phyloP scores from a whole-genome alignment of 2,888 invertebrate genomes.

The Oscheius myriophilus region DNA sequence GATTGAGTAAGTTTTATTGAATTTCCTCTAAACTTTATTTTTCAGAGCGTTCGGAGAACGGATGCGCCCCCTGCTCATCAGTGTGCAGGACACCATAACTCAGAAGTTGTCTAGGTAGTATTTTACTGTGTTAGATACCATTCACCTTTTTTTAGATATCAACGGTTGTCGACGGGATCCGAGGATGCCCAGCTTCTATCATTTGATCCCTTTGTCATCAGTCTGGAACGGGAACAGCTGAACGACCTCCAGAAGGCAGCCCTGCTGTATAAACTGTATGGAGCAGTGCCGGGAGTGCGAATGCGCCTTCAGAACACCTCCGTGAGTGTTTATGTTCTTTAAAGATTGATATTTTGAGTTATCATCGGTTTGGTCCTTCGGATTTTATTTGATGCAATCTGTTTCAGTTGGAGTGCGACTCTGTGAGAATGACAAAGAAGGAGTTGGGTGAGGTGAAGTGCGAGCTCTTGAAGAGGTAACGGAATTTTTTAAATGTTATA shows the following conservation, averaged over 20 bases:
- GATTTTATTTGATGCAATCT: slow-evolving; percentile 5
- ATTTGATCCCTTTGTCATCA: slow-evolving; percentile 21
- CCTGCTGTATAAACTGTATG: slow-evolving; percentile 23
- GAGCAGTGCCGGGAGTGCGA: slow-evolving; percentile 17
- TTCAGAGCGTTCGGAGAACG: slow-evolving; percentile 18
- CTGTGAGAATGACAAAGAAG: slow-evolving; percentile 16
- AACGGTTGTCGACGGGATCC: slow-evolving; percentile 15
- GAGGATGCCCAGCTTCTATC: slow-evolving; percentile 13
- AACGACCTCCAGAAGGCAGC: slow-evolving; percentile 21
- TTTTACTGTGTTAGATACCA: not conserved
- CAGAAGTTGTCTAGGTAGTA: slow-evolving; percentile 12
- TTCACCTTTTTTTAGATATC: slow-evolving; percentile 2
- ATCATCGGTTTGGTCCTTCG: not conserved
- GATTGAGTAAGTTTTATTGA: slow-evolving; percentile 21
- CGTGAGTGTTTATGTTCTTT: slow-evolving; percentile 2
- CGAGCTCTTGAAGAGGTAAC: slow-evolving; percentile 4
- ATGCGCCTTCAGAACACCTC: slow-evolving; percentile 9
- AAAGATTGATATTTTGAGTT: not conserved
- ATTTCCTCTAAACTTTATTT: not conserved
- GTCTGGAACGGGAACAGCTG: slow-evolving; percentile 12
- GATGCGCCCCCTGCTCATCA: slow-evolving; percentile 16
- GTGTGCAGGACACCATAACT: slow-evolving; percentile 8
- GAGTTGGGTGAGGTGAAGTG: slow-evolving; percentile 10
- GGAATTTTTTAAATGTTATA: not conserved
- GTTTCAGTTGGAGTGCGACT: slow-evolving; percentile 26